Conservation (phyloP, 2,797 vertebrate genomes). For the Clarias fuscus region DNA sequence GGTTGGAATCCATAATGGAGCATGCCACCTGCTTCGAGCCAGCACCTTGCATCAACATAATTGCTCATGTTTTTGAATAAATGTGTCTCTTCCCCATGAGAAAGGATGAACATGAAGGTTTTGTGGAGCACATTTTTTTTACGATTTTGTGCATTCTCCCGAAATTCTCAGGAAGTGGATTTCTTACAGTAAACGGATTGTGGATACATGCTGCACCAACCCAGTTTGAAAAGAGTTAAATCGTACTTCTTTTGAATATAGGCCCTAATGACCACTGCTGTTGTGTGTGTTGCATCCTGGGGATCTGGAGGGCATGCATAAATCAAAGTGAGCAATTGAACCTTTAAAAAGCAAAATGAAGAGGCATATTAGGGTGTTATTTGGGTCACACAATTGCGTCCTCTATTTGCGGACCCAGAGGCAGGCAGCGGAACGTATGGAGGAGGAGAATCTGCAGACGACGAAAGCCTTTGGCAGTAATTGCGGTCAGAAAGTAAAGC, state of each 20-base stretch:
- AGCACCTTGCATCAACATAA: constrained; percentile 44
- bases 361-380: constrained; percentile 43
- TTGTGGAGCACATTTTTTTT: neutral
- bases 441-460: neutral
- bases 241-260: constrained; percentile 33
- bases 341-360: constrained; percentile 53
- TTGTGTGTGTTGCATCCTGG: constrained; percentile 25
- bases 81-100: constrained; percentile 6
- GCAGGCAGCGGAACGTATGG: neutral
- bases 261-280: constrained; percentile 40
- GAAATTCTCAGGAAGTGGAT: neutral
- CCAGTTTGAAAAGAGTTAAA: neutral
- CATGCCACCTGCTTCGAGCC: constrained; percentile 45
- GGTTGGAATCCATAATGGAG: constrained; percentile 39
- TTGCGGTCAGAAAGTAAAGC: neutral
- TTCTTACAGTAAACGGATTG: constrained; percentile 23
- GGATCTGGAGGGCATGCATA: constrained; percentile 52
- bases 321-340: constrained; percentile 56
- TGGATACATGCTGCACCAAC: neutral
- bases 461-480: neutral
- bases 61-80: constrained; percentile 46
- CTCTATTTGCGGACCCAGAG: constrained; percentile 2
- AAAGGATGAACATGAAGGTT: neutral
- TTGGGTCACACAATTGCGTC: constrained; percentile 51
- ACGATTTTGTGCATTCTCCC: neutral